These are phyloP conservation scores for Drosophila austrosaltans DNA, from an alignment of 2,888 invertebrate genomes.

Conservation along the genomic window DNA sequence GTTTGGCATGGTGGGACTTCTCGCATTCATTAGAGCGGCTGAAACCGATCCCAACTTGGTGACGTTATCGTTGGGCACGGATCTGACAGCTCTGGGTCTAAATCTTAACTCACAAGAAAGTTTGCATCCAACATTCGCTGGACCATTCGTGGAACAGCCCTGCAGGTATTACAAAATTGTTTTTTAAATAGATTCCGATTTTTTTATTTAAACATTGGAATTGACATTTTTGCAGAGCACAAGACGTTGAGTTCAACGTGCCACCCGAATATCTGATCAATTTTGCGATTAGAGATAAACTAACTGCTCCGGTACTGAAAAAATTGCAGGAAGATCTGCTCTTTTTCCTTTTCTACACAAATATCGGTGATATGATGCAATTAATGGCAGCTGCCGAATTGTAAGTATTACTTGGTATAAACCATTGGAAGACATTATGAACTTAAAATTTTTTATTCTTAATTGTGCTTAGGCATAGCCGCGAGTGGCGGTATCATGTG, in stretches of 20 bases:
- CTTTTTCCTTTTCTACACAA: slow-evolving; percentile 99
- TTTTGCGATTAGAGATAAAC: slow-evolving; percentile 96
- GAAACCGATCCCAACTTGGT: slow-evolving; percentile 98
- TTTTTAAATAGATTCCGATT: background rate
- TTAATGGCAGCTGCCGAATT: slow-evolving; percentile 98
- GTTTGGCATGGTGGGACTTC: slow-evolving; percentile 99
- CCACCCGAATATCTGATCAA: slow-evolving; percentile 99
- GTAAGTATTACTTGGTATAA: slow-evolving; percentile 86
- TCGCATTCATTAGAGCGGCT: slow-evolving; percentile 98
- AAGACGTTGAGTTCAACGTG: slow-evolving; percentile 99
- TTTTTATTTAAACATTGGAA: no score
- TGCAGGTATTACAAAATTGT: slow-evolving; percentile 86
- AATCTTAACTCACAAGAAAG: slow-evolving; percentile 99
- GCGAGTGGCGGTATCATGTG: slow-evolving; percentile 99
- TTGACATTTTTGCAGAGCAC: slow-evolving; percentile 87
- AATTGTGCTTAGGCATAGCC: slow-evolving; percentile 89
- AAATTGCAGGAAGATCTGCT: slow-evolving; percentile 99
- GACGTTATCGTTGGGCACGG: slow-evolving; percentile 98
- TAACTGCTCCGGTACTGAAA: slow-evolving; percentile 97
- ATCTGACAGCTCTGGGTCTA: slow-evolving; percentile 98
- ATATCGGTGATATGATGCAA: slow-evolving; percentile 98
- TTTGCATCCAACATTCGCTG: slow-evolving; percentile 98
- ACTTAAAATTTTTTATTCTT: no score
- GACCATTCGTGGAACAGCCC: slow-evolving; percentile 99
- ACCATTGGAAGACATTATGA: background rate